Evolutionary conservation across 2,797 vertebrate species (phyloP), one percentile per base, ranked within the genome.

Genomic region (Darevskia mixta): DNA sequence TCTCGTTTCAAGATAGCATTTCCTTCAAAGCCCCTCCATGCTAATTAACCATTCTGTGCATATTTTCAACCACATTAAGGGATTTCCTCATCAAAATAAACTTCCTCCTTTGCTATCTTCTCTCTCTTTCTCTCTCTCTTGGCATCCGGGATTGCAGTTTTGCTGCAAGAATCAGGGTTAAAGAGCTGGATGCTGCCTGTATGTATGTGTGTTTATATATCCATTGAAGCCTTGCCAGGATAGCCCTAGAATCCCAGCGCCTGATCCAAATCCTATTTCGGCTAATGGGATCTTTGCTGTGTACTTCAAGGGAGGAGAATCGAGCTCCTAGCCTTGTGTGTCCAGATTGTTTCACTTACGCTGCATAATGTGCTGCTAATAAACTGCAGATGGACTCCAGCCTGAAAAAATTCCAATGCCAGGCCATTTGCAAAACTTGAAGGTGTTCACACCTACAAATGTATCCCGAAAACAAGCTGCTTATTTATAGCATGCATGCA

Each of bases 81-180:
- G 97, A 97, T 97, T 97, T 98, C 97, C 97, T 97, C 96, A 95
- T 96, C 92, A 93, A 93, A 96, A 93, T 95, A 96, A 97, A 97
- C 96, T 97, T 97, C 97, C 96, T 97, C 91, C 91, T 66, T 0
- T 93, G 93, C 94, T 97, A 95, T 96, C 96, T 96, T 91, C 85
- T 18, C 90, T 93, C 94, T 78, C 94, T 94, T 13, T 49, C 49
- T 55, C 49, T 55, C 49, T 55, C 49, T 49, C 45, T 91, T 96
- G 94, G 95, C 96, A 96, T 96, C 93, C 35, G 91, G 93, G 91
- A 90, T 41, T 78, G 87, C 0, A 81, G 86, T 85, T 4, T 90
- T 91, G 90, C 92, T 92, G 91, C 77, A 88, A 89, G 83, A 92
- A 80, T 79, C 87, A 73, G 94, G 89, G 89, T 87, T 93, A 87